Base-by-base conservation (phyloP, 1,140 invertebrate genomes). In the Hyposmocoma kahamanoa region DNA sequence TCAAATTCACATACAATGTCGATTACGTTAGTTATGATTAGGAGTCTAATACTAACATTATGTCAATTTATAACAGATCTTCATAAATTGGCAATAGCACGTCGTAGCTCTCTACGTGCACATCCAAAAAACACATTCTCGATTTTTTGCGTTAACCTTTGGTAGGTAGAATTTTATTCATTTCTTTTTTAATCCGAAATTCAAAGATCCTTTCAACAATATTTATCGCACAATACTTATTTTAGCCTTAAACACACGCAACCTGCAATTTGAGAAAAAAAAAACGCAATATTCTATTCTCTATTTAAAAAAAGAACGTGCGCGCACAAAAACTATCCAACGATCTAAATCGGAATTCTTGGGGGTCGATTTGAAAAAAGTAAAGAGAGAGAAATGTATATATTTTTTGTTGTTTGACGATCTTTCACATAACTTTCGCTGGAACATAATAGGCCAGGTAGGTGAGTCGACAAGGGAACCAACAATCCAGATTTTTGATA, bases 381-480 rank as follows among this genome's bases (percentile, higher is more conserved):
- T 65, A 64, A 62, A 61, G 57, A 64, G 65, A 66, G 56, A 67
- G 67, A 63, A 44, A 62, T 45, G 58, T 55, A 45, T 59, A 53
- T 57, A 72, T 61, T 48, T 38, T 45, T 71, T 70, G 68, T 77
- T 72, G 60, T 62, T 52, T 50, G 60, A 55, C 47, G 52, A 42
- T 59, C 75, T 78, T 81, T 78, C 71, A 71, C 66, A 70, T 76
- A 73, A 80, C 77, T 84, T 84, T 81, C 80, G 63, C 74, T 62
- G 54, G 59, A 59, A 53, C 59, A 74, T 69, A 70, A 72, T 66
- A 41, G 64, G 42, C 64, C 80, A 81, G 80, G 80, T 84, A 81
- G 73, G 57, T 47, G 65, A 54, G 20, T 42, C 50, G 47, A 70
- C 71, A 80, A 77, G 78, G n/a, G n/a, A n/a, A n/a, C n/a, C n/a